A percentile compares a stretch with the other conserved stretches of the same genome.
These are phyloP conservation scores for Stictonetta naevosa DNA, from an alignment of 2,113 vertebrate genomes.

Conservation along the genomic window DNA sequence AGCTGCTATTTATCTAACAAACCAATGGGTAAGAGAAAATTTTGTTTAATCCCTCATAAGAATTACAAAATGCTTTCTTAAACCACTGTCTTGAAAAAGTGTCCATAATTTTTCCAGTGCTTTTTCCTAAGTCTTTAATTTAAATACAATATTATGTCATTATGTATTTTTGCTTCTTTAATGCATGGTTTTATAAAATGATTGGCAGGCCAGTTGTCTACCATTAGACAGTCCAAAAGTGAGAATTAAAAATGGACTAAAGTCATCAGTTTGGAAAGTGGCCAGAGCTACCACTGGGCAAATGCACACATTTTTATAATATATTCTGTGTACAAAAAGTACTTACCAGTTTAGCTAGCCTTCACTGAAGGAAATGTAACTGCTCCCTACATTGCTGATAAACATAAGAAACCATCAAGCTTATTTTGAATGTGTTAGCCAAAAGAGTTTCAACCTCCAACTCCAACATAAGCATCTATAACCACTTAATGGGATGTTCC, in stretches of 20 bases:
- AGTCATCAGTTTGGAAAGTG: not conserved
- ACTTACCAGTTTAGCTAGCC: not conserved
- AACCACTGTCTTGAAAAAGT: not conserved
- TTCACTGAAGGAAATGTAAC: not conserved
- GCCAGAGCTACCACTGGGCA: not conserved
- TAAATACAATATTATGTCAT: not conserved
- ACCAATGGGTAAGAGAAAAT: not conserved
- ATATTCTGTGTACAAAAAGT: not conserved
- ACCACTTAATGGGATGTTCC: not conserved
- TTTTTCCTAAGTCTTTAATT: not conserved
- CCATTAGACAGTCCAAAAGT: conserved; percentile 10
- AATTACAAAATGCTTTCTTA: not conserved
- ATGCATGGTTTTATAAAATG: conserved; percentile 14
- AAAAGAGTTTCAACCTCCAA: not conserved
- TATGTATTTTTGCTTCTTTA: conserved; percentile 14
- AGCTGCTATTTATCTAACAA: not conserved
- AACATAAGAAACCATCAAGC: not conserved
- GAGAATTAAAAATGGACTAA: conserved; percentile 6
- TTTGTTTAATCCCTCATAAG: not conserved
- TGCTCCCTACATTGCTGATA: not conserved
- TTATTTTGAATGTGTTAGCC: not conserved
- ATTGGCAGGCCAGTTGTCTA: not conserved
- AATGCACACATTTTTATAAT: not conserved
- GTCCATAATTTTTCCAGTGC: not conserved
- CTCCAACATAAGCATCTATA: not conserved